phyloP scores from a whole-genome alignment of 2,797 vertebrate species.

The Leucoraja ocellata region DNA sequence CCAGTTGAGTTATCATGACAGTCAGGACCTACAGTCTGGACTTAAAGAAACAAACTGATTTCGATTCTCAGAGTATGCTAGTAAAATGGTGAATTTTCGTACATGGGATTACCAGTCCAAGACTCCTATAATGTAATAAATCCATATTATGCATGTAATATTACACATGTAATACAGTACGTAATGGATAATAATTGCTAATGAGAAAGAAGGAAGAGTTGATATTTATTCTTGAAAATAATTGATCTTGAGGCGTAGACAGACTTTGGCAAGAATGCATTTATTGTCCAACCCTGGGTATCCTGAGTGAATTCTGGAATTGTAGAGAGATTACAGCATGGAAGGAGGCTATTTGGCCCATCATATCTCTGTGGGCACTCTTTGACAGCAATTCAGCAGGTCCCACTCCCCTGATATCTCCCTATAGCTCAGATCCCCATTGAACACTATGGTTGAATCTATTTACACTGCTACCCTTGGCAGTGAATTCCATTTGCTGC shows the following conservation, averaged over 20 bases:
- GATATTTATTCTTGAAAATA: background rate
- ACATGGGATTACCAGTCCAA: background rate
- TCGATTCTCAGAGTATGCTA: background rate
- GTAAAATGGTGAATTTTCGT: background rate
- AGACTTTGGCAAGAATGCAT: background rate
- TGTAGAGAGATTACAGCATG: too few relatives aligned
- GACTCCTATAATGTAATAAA: background rate
- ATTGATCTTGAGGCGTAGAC: background rate
- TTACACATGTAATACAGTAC: too few relatives aligned
- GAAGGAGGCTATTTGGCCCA: too few relatives aligned
- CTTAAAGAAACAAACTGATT: background rate
- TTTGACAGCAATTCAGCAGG: too few relatives aligned
- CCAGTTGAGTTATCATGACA: too few relatives aligned
- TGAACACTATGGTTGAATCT: too few relatives aligned
- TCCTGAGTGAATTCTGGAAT: background rate
- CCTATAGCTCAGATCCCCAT: too few relatives aligned
- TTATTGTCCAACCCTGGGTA: background rate
- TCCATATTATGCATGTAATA: background rate
- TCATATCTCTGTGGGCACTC: too few relatives aligned
- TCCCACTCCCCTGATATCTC: too few relatives aligned
- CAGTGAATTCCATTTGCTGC: too few relatives aligned
- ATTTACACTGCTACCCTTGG: too few relatives aligned
- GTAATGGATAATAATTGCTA: background rate
- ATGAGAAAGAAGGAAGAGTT: background rate
- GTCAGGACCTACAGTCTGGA: background rate